phyloP scores from a whole-genome alignment of 1,140 invertebrate species.

The Medauroidea extradentata region DNA sequence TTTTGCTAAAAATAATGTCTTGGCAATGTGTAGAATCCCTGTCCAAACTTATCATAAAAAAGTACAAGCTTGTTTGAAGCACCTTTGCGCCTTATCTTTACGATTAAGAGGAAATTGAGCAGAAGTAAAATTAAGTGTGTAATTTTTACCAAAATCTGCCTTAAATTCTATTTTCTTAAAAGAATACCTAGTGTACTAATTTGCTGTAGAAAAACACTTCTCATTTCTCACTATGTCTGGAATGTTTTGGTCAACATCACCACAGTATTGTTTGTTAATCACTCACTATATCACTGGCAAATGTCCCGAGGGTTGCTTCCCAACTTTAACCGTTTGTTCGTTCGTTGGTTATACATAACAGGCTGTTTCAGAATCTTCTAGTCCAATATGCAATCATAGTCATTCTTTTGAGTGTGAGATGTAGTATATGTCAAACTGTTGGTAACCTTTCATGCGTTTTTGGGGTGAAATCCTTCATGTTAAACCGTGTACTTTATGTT shows the following conservation, averaged over 20 bases:
- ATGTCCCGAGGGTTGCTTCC: slow-evolving; percentile 21
- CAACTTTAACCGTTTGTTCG: slow-evolving; percentile 19
- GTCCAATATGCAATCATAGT: slow-evolving; percentile 20
- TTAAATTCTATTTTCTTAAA: slow-evolving; percentile 60
- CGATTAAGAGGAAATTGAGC: slow-evolving; percentile 48
- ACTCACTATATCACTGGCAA: slow-evolving; percentile 19
- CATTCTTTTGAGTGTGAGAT: slow-evolving; percentile 43
- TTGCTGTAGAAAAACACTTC: slow-evolving; percentile 32
- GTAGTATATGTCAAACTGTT: slow-evolving; percentile 51
- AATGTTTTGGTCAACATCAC: slow-evolving; percentile 11
- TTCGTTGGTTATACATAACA: slow-evolving; percentile 21
- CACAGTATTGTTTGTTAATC: slow-evolving; percentile 10
- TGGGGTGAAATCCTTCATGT: slow-evolving; percentile 32
- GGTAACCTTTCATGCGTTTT: slow-evolving; percentile 33
- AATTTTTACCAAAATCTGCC: slow-evolving; percentile 60
- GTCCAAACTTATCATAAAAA: slow-evolving; percentile 52
- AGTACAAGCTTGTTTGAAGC: slow-evolving; percentile 69
- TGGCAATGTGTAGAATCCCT: slow-evolving; percentile 34
- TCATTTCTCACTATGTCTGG: slow-evolving; percentile 23
- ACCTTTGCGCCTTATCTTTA: slow-evolving; percentile 67
- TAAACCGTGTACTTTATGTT: neutral
- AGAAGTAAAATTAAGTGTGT: slow-evolving; percentile 53
- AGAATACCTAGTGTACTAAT: slow-evolving; percentile 36
- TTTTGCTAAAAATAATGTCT: slow-evolving; percentile 20
- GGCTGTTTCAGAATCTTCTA: slow-evolving; percentile 24